Evolutionary conservation across 2,888 invertebrate species (phyloP).

Genomic region (Drosophila sordidula): DNA sequence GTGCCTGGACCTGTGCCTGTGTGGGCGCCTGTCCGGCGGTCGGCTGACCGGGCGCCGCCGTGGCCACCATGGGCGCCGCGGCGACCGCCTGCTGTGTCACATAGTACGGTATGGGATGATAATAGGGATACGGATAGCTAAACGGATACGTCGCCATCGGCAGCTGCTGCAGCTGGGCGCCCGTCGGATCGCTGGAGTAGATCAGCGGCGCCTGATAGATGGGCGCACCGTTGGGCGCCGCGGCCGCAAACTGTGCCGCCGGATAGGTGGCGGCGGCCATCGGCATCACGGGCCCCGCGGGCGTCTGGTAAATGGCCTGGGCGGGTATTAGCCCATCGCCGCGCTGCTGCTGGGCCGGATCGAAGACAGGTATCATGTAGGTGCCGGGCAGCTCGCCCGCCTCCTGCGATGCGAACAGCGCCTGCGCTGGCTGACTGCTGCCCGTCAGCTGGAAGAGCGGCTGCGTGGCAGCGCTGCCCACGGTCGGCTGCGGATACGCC

Average conservation of each 20-base stretch:
- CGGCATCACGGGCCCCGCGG: conserved; percentile 82
- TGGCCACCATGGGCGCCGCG: conserved; percentile 79
- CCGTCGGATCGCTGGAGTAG: conserved; percentile 84
- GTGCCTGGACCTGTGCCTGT: conserved; percentile 31
- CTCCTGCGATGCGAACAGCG: conserved; percentile 72
- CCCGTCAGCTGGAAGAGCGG: conserved; percentile 67
- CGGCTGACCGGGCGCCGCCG: conserved; percentile 61
- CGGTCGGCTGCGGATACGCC: conserved; percentile 83
- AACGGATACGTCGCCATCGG: conserved; percentile 85
- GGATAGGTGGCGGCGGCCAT: conserved; percentile 83
- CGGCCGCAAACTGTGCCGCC: conserved; percentile 81
- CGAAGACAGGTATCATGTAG: conserved; percentile 85
- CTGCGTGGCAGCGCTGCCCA: conserved; percentile 64
- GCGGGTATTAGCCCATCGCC: conserved; percentile 82
- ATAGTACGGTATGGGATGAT: conserved; percentile 85
- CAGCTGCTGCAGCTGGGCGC: conserved; percentile 83
- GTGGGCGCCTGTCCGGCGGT: conserved; percentile 32
- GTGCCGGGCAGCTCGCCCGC: conserved; percentile 83
- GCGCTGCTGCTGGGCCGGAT: conserved; percentile 82
- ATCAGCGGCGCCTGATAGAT: conserved; percentile 85
- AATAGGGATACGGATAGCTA: conserved; percentile 85
- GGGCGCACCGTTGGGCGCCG: conserved; percentile 78
- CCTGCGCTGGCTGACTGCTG: conserved; percentile 65
- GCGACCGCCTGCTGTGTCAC: conserved; percentile 84
- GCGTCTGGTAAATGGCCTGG: conserved; percentile 83